A percentile compares a stretch with the other conserved stretches of the same genome.
Conservation (phyloP, 2,797 vertebrate genomes). For the Protonibea diacanthus region DNA sequence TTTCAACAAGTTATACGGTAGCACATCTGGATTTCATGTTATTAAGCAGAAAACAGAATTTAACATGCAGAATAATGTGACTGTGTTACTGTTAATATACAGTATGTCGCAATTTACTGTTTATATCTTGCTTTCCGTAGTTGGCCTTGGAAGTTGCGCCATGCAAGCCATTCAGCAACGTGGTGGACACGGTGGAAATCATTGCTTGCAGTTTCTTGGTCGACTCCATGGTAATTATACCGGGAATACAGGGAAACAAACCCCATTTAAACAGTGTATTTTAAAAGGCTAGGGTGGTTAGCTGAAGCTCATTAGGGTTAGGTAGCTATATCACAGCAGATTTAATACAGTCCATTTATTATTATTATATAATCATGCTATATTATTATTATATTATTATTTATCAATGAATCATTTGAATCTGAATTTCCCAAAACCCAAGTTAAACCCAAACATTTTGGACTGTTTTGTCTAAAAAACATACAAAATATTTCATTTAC, state of each 20-base stretch:
- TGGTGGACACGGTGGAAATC: constrained; percentile 91
- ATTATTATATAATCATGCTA: too few relatives aligned
- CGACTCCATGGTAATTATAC: constrained; percentile 91
- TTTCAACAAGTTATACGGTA: too few relatives aligned
- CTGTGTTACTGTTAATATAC: neutral
- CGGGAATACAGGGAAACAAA: neutral
- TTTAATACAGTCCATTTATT: neutral
- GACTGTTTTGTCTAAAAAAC: neutral
- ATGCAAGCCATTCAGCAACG: constrained; percentile 95
- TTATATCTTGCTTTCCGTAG: constrained; percentile 74
- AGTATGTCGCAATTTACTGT: neutral
- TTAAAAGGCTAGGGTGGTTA: neutral
- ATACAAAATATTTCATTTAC: neutral
- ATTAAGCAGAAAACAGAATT: neutral
- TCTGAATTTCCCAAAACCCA: too few relatives aligned
- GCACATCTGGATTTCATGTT: neutral
- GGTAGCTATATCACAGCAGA: neutral
- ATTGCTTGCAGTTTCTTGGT: constrained; percentile 91
- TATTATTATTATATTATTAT: too few relatives aligned
- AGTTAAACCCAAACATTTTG: too few relatives aligned
- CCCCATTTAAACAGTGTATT: neutral
- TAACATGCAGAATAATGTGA: neutral
- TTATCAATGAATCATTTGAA: too few relatives aligned
- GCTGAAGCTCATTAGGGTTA: neutral
- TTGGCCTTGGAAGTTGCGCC: constrained; percentile 89